Conservation (phyloP, 1,140 invertebrate species). For the Achroia grisella region DNA sequence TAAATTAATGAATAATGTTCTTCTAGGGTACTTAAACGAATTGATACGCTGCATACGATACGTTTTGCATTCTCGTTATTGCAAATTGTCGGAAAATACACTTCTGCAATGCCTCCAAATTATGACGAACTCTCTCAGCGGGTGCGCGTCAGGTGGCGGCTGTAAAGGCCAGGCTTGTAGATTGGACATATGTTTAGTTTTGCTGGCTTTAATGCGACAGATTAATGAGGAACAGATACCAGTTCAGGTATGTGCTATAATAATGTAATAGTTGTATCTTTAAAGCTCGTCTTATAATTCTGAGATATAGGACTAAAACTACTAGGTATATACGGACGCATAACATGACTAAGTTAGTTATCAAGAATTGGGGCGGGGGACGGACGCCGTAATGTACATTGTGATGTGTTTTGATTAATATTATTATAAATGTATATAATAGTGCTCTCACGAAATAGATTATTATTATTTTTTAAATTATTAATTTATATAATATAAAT, state of each 20-base stretch:
- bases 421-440: no score
- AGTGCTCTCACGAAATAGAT: no score
- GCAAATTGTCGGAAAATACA: slow-evolving; percentile 43
- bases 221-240: slow-evolving; percentile 30
- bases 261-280: no score
- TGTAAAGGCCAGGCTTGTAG: slow-evolving; percentile 47
- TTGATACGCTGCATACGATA: slow-evolving; percentile 50
- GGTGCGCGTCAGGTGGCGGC: slow-evolving; percentile 39
- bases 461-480: no score
- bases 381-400: no score
- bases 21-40: slow-evolving; percentile 60
- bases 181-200: slow-evolving; percentile 33
- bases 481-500: no score
- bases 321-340: no score
- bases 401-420: no score
- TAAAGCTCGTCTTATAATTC: no score
- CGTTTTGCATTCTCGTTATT: slow-evolving; percentile 40
- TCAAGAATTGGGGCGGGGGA: no score
- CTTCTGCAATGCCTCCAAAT: slow-evolving; percentile 25
- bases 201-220: slow-evolving; percentile 35
- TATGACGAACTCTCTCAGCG: slow-evolving; percentile 26
- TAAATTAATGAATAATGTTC: slow-evolving; percentile 4
- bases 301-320: no score
- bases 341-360: no score
- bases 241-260: slow-evolving; percentile 33